These are phyloP conservation scores for Chondrosia reniformis DNA, from an alignment of 37 sponge, comb jelly and placozoan genomes.

Conservation along the genomic window DNA sequence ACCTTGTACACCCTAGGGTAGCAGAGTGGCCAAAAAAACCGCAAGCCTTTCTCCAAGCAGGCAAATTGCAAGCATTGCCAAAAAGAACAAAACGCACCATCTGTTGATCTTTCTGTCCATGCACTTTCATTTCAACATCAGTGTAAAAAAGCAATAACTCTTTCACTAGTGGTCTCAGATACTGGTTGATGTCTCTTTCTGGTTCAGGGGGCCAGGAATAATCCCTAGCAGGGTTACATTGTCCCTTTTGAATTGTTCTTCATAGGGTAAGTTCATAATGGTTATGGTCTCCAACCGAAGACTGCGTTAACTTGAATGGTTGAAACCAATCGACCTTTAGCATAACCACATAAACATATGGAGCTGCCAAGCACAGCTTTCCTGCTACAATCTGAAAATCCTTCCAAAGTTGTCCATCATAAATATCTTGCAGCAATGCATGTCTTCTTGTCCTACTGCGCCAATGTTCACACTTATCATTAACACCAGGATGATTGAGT, in stretches of 20 bases:
- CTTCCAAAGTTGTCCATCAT: slow-evolving; percentile 10
- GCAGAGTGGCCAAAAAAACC: no score
- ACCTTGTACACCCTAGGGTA: no score
- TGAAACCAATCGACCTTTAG: slow-evolving; percentile 7
- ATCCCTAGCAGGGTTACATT: not conserved
- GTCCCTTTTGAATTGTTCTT: not conserved
- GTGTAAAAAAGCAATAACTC: no score
- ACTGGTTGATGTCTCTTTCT: not conserved
- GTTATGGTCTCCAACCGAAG: not conserved
- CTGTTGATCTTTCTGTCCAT: no score
- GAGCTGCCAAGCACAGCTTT: not conserved
- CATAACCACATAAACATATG: not conserved
- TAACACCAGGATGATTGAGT: not conserved
- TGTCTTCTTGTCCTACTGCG: not conserved
- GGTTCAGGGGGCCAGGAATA: not conserved
- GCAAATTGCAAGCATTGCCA: no score
- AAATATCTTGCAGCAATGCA: not conserved
- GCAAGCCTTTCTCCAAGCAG: no score
- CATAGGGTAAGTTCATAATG: not conserved
- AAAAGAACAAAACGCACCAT: no score
- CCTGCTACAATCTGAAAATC: not conserved
- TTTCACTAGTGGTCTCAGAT: no score
- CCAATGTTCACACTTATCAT: not conserved
- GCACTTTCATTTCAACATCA: no score
- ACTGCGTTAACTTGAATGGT: not conserved